Conservation (phyloP, 2,888 invertebrate species). For the Latheticus oryzae region DNA sequence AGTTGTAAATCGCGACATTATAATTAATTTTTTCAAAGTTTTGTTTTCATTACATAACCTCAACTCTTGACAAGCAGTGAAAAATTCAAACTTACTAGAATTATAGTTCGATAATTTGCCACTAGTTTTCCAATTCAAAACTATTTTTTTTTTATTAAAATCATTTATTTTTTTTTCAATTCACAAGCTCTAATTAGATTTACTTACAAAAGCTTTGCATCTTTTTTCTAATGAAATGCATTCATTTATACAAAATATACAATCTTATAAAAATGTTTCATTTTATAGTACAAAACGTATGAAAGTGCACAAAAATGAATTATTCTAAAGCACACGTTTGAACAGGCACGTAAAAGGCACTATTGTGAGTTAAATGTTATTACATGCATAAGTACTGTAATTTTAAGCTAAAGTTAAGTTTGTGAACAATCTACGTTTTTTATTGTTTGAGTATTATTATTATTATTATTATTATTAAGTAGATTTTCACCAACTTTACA, state of each 20-base stretch:
- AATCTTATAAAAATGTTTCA: slow-evolving; percentile 37
- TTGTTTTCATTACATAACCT: too few species aligned
- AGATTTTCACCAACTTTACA: slow-evolving; percentile 36
- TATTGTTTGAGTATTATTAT: slow-evolving; percentile 25
- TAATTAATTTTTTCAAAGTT: too few species aligned
- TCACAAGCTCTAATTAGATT: slow-evolving; percentile 63
- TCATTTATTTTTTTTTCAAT: not conserved
- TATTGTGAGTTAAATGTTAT: slow-evolving; percentile 54
- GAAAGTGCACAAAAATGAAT: slow-evolving; percentile 41
- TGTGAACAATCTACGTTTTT: slow-evolving; percentile 32
- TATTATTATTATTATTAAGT: slow-evolving; percentile 25
- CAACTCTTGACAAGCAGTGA: too few species aligned
- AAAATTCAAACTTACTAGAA: too few species aligned
- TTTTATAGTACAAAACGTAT: slow-evolving; percentile 40
- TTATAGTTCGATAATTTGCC: too few species aligned
- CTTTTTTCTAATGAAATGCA: slow-evolving; percentile 51
- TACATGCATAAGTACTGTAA: slow-evolving; percentile 57
- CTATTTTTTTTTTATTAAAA: not conserved
- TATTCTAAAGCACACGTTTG: slow-evolving; percentile 29
- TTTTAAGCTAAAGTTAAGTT: slow-evolving; percentile 30
- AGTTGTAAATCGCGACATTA: too few species aligned
- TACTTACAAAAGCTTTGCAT: slow-evolving; percentile 62
- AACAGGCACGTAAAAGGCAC: slow-evolving; percentile 59
- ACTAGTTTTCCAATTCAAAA: not conserved
- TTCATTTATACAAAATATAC: slow-evolving; percentile 63